Percentiles rank a stretch among this genome's conserved stretches.
Evolutionary conservation across 2,888 invertebrate species (phyloP).

Genomic region (Pammene aurita): DNA sequence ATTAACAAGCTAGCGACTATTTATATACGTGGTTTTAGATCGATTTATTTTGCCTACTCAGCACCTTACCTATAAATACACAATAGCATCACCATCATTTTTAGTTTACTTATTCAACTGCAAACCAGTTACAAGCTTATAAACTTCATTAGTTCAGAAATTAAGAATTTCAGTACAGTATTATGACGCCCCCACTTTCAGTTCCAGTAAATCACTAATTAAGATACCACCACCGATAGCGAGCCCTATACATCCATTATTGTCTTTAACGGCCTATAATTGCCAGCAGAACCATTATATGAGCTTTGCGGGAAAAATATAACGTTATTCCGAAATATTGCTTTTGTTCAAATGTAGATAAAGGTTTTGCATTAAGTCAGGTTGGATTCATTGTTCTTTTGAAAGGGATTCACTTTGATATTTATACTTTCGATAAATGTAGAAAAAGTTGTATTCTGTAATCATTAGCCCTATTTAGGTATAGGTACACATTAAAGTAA

Average conservation of each 20-base stretch:
- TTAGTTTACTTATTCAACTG: slow-evolving; percentile 6
- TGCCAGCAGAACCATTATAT: slow-evolving; percentile 60
- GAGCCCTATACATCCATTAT: slow-evolving; percentile 61
- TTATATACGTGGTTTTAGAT: no score
- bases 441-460: background rate
- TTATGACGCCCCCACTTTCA: slow-evolving; percentile 45
- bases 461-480: no score
- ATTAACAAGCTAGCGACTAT: no score
- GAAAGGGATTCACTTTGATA: slow-evolving; percentile 8
- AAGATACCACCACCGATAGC: slow-evolving; percentile 67
- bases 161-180: slow-evolving; percentile 44
- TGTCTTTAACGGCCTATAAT: slow-evolving; percentile 67
- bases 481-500: no score
- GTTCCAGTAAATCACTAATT: slow-evolving; percentile 66
- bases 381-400: slow-evolving; percentile 15
- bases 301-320: slow-evolving; percentile 63
- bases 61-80: background rate
- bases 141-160: slow-evolving; percentile 43
- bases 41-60: background rate
- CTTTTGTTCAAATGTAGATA: slow-evolving; percentile 35
- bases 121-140: background rate
- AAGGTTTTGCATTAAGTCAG: slow-evolving; percentile 30
- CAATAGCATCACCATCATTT: background rate
- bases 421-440: background rate
- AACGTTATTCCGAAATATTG: slow-evolving; percentile 55